Conservation (phyloP, 2,888 invertebrate species). For the Pachydiplax longipennis region DNA sequence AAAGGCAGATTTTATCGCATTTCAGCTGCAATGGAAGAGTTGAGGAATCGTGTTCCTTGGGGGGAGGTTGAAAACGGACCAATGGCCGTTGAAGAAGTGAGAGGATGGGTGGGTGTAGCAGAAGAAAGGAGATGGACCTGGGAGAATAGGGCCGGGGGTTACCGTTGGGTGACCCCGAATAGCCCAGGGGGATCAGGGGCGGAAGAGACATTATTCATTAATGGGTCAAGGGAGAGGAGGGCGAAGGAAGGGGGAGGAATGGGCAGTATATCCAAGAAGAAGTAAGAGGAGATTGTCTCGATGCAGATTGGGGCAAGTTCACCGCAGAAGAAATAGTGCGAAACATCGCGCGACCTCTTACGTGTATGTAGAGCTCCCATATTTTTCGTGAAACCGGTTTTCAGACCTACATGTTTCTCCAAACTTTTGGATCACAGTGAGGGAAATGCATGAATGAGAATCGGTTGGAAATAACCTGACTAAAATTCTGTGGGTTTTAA, state of each 20-base stretch:
- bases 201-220: conserved; percentile 34
- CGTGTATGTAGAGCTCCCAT: no score
- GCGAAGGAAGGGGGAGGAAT: background rate
- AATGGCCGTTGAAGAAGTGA: background rate
- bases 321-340: no score
- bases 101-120: background rate
- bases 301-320: no score
- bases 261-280: background rate
- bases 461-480: no score
- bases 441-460: no score
- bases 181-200: background rate
- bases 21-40: background rate
- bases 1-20: no score
- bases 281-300: conserved; percentile 14
- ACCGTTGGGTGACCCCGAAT: conserved; percentile 42
- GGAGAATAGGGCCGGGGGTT: background rate
- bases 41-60: background rate
- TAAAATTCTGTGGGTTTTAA: no score
- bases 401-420: no score
- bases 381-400: no score
- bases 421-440: no score
- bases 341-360: no score
- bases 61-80: background rate
- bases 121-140: conserved; percentile 8
- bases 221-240: conserved; percentile 44